Evolutionary conservation across 1,140 invertebrate genomes (phyloP), one percentile per base, ranked within the genome.

Genomic region (Saxidomus purpurata): DNA sequence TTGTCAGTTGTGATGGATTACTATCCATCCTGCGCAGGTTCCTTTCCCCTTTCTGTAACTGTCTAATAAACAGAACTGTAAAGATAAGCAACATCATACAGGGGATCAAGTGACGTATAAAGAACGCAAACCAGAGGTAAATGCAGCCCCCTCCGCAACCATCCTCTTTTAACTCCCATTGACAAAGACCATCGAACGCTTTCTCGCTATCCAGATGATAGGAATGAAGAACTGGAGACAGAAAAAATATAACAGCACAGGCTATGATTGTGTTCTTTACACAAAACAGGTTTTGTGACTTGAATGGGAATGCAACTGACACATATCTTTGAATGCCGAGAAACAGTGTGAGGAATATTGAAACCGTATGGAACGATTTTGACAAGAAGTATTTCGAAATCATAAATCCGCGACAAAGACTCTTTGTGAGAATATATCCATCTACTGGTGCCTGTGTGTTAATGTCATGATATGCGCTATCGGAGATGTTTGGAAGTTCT

Each of bases 1-100:
- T 89, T 89, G 47, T 88, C n/a, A 79, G 49, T 83, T 89, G 87
- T 36, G 40, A 67, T 2, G n/a, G 1, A 17, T 11, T 89, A 28
- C 67, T 52, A 15, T 40, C 36, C 43, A 52, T 74, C 31, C 63
- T 40, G 0, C 43, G 74, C 6, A 77, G 38, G 28, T 43, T 52
- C 11, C n/a, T 25, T 77, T 77, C 74, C 0, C 74, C 74, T 28
- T 25, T 13, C 28, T 19, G 74, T 49, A 87, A 25, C 34, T 87
- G 47, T 43, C 34, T 28, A 28, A 89, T 69, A 38, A 89, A 0
- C 43, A n/a, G n/a, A n/a, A n/a, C n/a, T n/a, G n/a, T n/a, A n/a
- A n/a, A n/a, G n/a, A n/a, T n/a, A n/a, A n/a, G n/a, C n/a, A n/a
- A n/a, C n/a, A n/a, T n/a, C n/a, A n/a, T n/a, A n/a, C n/a, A n/a